These are phyloP conservation scores for Aproaerema taeniolella DNA, from an alignment of 2,888 invertebrate genomes.

Conservation along the genomic window DNA sequence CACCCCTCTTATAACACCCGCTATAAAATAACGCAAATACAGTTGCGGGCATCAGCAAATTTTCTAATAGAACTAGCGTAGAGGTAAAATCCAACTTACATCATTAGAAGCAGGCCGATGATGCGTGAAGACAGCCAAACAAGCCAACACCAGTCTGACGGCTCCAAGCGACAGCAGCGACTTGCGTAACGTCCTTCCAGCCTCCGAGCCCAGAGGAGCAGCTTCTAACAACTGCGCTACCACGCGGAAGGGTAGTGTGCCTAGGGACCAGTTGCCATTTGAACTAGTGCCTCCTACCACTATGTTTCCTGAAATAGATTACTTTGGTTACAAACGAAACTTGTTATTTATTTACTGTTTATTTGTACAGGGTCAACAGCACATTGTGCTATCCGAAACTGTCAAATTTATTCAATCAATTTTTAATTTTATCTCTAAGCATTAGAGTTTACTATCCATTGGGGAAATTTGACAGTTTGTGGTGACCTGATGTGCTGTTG, in stretches of 20 bases:
- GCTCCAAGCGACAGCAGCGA: constrained; percentile 91
- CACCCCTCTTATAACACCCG: no score
- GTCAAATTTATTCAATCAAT: no score
- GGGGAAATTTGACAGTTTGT: no score
- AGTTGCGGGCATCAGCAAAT: no score
- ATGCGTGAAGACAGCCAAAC: constrained; percentile 93
- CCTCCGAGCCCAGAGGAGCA: constrained; percentile 85
- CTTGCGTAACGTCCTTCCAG: constrained; percentile 84
- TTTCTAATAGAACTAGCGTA: no score
- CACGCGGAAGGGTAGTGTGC: constrained; percentile 87
- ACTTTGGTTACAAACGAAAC: not conserved
- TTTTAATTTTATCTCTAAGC: no score
- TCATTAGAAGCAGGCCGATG: constrained; percentile 78
- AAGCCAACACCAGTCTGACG: constrained; percentile 89
- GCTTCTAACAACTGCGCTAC: constrained; percentile 86
- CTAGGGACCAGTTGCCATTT: constrained; percentile 46
- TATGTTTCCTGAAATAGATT: constrained; percentile 55
- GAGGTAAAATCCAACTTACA: no score
- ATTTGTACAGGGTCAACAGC: no score
- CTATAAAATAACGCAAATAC: no score
- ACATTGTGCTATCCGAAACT: no score
- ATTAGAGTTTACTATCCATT: no score
- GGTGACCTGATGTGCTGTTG: no score
- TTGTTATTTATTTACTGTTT: not conserved
- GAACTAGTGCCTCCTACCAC: constrained; percentile 39